These are phyloP conservation scores for Aplysina aerophoba DNA, from an alignment of 37 sponge, comb jelly and placozoan genomes.

Conservation along the genomic window DNA sequence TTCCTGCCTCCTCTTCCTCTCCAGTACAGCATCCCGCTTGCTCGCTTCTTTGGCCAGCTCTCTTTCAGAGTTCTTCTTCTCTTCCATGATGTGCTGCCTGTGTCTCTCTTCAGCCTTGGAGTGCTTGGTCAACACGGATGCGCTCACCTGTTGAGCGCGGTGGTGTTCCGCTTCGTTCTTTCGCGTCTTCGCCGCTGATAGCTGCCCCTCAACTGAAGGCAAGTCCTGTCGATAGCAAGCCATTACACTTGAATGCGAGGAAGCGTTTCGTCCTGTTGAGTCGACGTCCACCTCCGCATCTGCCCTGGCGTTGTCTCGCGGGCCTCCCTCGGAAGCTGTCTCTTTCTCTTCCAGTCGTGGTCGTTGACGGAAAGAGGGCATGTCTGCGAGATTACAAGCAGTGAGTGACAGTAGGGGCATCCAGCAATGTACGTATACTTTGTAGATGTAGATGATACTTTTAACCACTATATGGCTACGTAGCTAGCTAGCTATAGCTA, in stretches of 20 bases:
- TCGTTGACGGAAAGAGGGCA: too few species aligned
- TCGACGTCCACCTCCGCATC: too few species aligned
- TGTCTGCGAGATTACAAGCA: too few species aligned
- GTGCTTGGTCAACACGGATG: background rate
- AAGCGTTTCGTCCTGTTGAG: background rate
- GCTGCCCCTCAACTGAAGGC: constrained; percentile 11
- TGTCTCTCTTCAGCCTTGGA: background rate
- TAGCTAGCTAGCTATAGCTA: too few species aligned
- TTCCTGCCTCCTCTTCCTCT: constrained; percentile 7
- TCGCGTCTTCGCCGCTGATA: background rate
- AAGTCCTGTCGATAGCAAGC: constrained; percentile 7
- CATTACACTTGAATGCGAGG: background rate
- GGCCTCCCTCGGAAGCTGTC: too few species aligned
- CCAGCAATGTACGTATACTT: too few species aligned
- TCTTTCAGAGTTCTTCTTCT: background rate
- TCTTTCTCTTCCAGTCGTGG: too few species aligned
- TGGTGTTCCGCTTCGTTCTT: background rate
- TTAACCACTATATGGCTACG: too few species aligned
- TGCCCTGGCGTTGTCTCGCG: too few species aligned
- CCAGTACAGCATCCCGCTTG: constrained; percentile 10
- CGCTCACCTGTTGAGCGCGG: background rate
- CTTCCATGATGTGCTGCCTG: background rate
- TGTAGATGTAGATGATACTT: too few species aligned
- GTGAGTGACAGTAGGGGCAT: too few species aligned
- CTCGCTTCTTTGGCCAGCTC: background rate